Evolutionary conservation across 2,113 vertebrate species (phyloP).

Genomic region (Oceanites oceanicus): DNA sequence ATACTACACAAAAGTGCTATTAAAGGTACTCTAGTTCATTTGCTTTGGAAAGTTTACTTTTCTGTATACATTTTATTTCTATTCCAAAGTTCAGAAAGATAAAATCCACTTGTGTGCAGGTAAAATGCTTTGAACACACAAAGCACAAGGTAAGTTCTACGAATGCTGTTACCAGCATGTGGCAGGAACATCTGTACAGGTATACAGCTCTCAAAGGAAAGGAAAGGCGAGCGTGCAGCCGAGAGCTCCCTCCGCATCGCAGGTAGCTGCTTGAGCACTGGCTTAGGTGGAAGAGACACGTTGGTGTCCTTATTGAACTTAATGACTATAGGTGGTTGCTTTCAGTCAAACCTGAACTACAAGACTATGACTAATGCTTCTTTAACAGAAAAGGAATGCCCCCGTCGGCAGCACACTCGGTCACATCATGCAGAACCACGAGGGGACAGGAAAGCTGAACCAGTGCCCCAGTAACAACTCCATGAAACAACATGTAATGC

Average conservation of each 20-base stretch:
- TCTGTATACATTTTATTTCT: conserved; percentile 28
- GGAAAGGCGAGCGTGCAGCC: conserved; percentile 48
- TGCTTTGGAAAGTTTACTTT: conserved; percentile 48
- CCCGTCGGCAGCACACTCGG: not conserved
- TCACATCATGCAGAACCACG: not conserved
- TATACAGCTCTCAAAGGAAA: not conserved
- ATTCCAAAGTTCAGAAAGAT: conserved; percentile 41
- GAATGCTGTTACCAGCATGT: not conserved
- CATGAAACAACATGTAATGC: not conserved
- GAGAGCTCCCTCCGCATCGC: not conserved
- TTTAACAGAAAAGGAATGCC: not conserved
- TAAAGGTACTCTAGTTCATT: conserved; percentile 8
- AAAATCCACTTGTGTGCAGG: conserved; percentile 45
- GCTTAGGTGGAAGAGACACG: not conserved
- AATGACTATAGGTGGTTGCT: not conserved
- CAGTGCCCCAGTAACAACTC: not conserved
- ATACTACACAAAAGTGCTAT: conserved; percentile 4
- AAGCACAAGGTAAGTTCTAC: not conserved
- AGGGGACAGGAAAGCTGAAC: not conserved
- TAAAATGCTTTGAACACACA: conserved; percentile 2
- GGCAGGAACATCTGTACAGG: conserved; percentile 38
- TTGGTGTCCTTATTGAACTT: not conserved
- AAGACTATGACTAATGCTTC: not conserved
- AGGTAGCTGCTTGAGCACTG: not conserved
- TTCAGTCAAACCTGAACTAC: conserved; percentile 12